Conservation (phyloP, 2,113 vertebrate species). For the Taurulus bubalis region DNA sequence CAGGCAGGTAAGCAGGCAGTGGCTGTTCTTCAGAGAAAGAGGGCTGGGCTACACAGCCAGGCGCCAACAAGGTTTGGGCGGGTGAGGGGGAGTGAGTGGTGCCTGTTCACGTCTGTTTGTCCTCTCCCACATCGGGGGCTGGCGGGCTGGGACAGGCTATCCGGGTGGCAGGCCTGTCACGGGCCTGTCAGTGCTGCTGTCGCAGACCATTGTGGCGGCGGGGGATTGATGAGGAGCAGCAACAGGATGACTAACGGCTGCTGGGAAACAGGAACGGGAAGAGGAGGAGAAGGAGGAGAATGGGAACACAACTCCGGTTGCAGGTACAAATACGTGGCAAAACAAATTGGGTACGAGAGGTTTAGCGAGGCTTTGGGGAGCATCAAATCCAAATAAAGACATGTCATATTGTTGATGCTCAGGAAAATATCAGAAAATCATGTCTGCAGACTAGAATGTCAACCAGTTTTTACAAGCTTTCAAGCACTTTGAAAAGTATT, state of each 20-base stretch:
- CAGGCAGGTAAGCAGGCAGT: slow-evolving; percentile 5
- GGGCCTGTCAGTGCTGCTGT: slow-evolving; percentile 71
- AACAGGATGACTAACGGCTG: slow-evolving; percentile 70
- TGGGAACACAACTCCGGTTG: slow-evolving; percentile 27
- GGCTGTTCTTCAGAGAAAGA: slow-evolving; percentile 13
- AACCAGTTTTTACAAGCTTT: not conserved
- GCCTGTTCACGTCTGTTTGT: slow-evolving; percentile 75
- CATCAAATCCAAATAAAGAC: not conserved
- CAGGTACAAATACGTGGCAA: slow-evolving; percentile 11
- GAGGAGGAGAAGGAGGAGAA: slow-evolving; percentile 36
- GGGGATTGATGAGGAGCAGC: slow-evolving; percentile 82
- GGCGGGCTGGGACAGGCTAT: slow-evolving; percentile 46
- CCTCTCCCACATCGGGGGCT: slow-evolving; percentile 57
- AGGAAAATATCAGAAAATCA: slow-evolving; percentile 7
- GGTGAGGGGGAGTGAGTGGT: slow-evolving; percentile 61
- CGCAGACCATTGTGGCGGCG: slow-evolving; percentile 77
- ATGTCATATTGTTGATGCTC: not conserved
- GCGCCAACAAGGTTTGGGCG: slow-evolving; percentile 39
- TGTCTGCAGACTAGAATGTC: not conserved
- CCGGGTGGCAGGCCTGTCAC: slow-evolving; percentile 68
- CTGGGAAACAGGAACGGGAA: slow-evolving; percentile 69
- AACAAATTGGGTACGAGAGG: not conserved
- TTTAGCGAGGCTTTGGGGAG: not conserved
- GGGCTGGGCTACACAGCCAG: slow-evolving; percentile 33
- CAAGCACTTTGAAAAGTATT: not conserved